Conservation (phyloP, 2,797 vertebrate species). For the Oreochromis mossambicus region DNA sequence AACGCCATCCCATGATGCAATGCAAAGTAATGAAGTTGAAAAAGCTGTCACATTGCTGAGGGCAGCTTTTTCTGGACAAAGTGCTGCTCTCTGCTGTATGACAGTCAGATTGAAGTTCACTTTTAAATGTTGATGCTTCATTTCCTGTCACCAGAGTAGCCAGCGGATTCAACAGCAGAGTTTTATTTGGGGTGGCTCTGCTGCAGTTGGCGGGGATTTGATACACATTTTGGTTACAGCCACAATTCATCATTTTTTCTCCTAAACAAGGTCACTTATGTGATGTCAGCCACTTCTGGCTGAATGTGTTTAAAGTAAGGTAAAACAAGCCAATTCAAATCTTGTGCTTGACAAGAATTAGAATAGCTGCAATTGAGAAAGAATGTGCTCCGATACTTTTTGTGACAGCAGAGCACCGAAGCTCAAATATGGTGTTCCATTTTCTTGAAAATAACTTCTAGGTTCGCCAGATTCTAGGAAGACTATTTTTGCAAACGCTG, state of each 20-base stretch:
- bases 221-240: neutral
- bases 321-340: neutral
- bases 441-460: neutral
- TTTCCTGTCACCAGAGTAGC: neutral
- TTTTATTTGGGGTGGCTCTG: neutral
- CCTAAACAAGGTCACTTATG: neutral
- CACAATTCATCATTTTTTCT: neutral
- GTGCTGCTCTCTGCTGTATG: neutral
- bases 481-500: slow-evolving; percentile 2
- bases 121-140: slow-evolving; percentile 1
- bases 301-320: neutral
- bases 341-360: neutral
- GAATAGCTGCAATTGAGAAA: neutral
- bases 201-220: neutral
- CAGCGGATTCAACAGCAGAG: neutral
- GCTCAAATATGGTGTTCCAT: neutral
- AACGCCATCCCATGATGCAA: neutral
- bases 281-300: neutral
- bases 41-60: slow-evolving; percentile 19
- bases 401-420: neutral
- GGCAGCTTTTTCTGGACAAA: slow-evolving; percentile 5
- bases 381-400: neutral
- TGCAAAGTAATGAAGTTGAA: neutral
- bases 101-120: slow-evolving; percentile 2
- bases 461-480: neutral